Conservation (phyloP, 2,113 vertebrate species). For the Reinhardtius hippoglossoides region DNA sequence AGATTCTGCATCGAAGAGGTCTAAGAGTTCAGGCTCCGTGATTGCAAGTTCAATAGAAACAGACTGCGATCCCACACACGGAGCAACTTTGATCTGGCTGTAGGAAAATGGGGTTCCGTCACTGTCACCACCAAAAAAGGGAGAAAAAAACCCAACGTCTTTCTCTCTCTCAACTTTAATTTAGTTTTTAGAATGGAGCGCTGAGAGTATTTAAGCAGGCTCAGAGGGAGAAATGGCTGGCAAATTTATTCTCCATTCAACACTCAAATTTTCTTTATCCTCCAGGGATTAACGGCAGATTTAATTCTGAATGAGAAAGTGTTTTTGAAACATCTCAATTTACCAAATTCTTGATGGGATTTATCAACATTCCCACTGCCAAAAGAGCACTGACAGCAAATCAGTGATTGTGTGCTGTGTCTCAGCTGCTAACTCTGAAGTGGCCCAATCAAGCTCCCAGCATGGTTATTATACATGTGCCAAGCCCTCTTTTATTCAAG, state of each 20-base stretch:
- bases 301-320: slow-evolving; percentile 61
- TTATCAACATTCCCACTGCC: slow-evolving; percentile 52
- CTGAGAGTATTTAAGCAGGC: slow-evolving; percentile 33
- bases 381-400: slow-evolving; percentile 60
- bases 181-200: slow-evolving; percentile 48
- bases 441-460: slow-evolving; percentile 61
- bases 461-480: slow-evolving; percentile 47
- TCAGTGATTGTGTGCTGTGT: slow-evolving; percentile 56
- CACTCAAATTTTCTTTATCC: slow-evolving; percentile 58
- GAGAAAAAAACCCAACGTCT: slow-evolving; percentile 7
- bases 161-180: slow-evolving; percentile 55
- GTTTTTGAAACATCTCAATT: slow-evolving; percentile 67
- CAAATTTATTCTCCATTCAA: slow-evolving; percentile 65
- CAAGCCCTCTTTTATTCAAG: slow-evolving; percentile 45
- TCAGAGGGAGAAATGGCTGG: slow-evolving; percentile 47
- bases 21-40: slow-evolving; percentile 45
- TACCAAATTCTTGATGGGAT: slow-evolving; percentile 65
- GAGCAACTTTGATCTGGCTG: slow-evolving; percentile 52
- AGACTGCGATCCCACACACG: slow-evolving; percentile 33
- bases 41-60: slow-evolving; percentile 39
- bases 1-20: slow-evolving; percentile 27
- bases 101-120: slow-evolving; percentile 50
- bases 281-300: slow-evolving; percentile 63
- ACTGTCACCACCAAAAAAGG: slow-evolving; percentile 26
- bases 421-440: slow-evolving; percentile 51